phyloP scores from a whole-genome alignment of 2,888 invertebrate species.

The Nipponacmea schrenckii region DNA sequence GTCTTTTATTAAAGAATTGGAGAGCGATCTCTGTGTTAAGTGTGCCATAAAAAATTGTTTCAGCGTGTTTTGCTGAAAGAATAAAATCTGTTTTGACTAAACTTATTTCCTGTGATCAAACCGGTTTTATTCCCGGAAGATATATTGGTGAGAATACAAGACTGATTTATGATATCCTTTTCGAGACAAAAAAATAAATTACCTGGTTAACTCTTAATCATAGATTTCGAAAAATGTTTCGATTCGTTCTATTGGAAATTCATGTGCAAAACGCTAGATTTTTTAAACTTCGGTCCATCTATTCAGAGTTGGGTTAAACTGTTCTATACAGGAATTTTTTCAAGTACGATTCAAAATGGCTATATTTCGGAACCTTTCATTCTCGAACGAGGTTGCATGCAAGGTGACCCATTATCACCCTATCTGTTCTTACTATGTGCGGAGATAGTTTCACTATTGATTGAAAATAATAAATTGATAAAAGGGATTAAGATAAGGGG shows the following conservation, averaged over 20 bases:
- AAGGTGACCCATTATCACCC: slow-evolving; percentile 22
- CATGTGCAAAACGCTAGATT: slow-evolving; percentile 14
- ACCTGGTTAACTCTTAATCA: slow-evolving; percentile 14
- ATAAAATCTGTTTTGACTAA: too few species aligned
- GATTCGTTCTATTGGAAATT: slow-evolving; percentile 23
- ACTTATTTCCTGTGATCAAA: too few species aligned
- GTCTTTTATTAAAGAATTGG: too few species aligned
- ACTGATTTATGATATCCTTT: slow-evolving; percentile 17
- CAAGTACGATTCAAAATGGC: too few species aligned
- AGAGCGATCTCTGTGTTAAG: too few species aligned
- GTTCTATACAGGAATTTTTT: too few species aligned
- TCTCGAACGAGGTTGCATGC: slow-evolving; percentile 20
- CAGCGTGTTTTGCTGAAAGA: too few species aligned
- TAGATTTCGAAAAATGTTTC: slow-evolving; percentile 25
- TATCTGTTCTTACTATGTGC: slow-evolving; percentile 19
- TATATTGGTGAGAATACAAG: slow-evolving; percentile 15
- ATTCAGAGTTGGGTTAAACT: slow-evolving; percentile 21
- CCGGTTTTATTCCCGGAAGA: slow-evolving; percentile 16
- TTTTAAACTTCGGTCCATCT: slow-evolving; percentile 18
- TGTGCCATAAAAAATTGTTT: too few species aligned
- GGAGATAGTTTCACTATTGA: slow-evolving; percentile 18
- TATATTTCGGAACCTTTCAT: slow-evolving; percentile 17
- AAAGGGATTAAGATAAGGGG: slow-evolving; percentile 14
- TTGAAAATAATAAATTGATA: slow-evolving; percentile 19
- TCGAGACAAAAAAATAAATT: slow-evolving; percentile 20